Evolutionary conservation across 2,888 invertebrate species (phyloP).

Genomic region (Chalcosyrphus nemorum): DNA sequence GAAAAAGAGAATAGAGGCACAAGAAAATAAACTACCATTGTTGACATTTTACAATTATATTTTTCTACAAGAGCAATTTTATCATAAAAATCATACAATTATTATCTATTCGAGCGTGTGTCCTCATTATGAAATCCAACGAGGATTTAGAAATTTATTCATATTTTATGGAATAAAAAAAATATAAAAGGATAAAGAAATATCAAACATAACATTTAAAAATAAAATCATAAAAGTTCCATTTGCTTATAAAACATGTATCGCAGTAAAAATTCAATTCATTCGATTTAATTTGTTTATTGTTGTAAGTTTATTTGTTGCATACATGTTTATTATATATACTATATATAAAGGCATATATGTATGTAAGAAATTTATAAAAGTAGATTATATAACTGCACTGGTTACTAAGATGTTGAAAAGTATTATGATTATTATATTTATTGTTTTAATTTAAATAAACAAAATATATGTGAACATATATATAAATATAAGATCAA

Average conservation of each 20-base stretch:
- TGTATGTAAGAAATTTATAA: conserved; percentile 46
- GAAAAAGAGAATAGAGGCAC: conserved; percentile 12
- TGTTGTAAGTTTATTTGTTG: neutral
- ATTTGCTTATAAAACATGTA: conserved; percentile 51
- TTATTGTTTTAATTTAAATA: conserved; percentile 63
- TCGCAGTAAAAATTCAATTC: conserved; percentile 6
- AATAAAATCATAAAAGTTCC: conserved; percentile 23
- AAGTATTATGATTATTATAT: conserved; percentile 63
- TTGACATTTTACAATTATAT: conserved; percentile 71
- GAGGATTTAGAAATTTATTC: no score
- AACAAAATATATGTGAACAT: conserved; percentile 48
- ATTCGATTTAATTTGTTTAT: neutral
- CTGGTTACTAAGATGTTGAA: conserved; percentile 69
- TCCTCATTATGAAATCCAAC: conserved; percentile 25
- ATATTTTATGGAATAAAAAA: neutral
- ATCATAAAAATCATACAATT: conserved; percentile 31
- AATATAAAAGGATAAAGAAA: neutral
- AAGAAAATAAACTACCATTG: conserved; percentile 57
- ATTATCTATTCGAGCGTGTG: conserved; percentile 19
- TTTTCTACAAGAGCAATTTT: conserved; percentile 71
- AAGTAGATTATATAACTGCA: conserved; percentile 62
- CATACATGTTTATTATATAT: conserved; percentile 19
- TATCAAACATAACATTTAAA: neutral
- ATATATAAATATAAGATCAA: conserved; percentile 58
- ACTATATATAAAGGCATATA: conserved; percentile 34